Evolutionary conservation across 2,113 vertebrate species (phyloP), one percentile per base, ranked within the genome.

Genomic region (Corvus moneduloides): DNA sequence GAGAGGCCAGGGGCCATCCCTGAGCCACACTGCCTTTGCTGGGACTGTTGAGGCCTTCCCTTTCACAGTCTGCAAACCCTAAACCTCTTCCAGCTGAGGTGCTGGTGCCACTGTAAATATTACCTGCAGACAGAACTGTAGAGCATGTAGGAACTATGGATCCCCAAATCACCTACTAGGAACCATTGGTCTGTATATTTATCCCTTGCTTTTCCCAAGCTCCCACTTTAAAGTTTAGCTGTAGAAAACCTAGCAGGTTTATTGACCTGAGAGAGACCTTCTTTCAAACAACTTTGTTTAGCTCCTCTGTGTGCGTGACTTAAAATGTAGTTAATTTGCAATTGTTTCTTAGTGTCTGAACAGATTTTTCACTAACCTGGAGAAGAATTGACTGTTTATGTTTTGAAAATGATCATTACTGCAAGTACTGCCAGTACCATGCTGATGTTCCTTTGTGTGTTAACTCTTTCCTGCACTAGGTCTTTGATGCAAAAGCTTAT

Each of bases 321-420:
- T 84, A 66, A 89, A 82, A 58, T 21, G 4, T 55, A 75, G 59
- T 84, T 77, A 54, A 59, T 93, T 88, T 83, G 22, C 16, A 12
- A 7, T 49, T 76, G 12, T 86, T 89, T 79, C 32, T 71, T 67
- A 58, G 8, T 33, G 13, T 54, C 56, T 79, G 61, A 89, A 55
- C 58, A 68, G 49, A 24, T 90, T 94, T 96, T 90, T 86, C 56
- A 58, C 24, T 80, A 55, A 56, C n/a, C 13, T 75, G 52, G 69
- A 68, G n/a, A 23, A 80, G 21, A 87, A 59, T 33, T 21, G 13
- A 13, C 52, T 82, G 8, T 78, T 93, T 82, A 14, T 59, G 24
- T 80, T 79, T 66, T 86, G 59, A 69, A 93, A 90, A 43, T 33
- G 1, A 32, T 79, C 46, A 16, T 55, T 85, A n/a, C 43, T 76